Base-by-base conservation (phyloP, 2,797 vertebrate species). In the Siniperca scherzeri region DNA sequence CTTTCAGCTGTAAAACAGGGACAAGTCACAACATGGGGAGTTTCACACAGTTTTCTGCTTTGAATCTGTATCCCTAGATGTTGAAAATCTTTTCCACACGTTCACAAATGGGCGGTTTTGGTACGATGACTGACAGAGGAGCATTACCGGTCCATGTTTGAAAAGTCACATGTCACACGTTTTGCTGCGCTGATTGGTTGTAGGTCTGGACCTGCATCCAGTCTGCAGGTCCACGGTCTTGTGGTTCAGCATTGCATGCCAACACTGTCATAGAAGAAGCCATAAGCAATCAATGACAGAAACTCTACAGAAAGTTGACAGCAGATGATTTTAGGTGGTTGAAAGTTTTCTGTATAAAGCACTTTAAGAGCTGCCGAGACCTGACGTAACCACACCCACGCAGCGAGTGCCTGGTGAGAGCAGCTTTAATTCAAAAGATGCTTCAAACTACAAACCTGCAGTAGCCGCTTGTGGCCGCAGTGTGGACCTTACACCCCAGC, bases 371-470 rank as follows among this genome's bases (percentile, higher is more conserved):
- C 38, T 1, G 3, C 40, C 33, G 36, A 59, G 48, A 67, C 12
- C 7, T 19, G 60, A 30, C 2, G 0, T 64, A 30, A 70, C 71
- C 59, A 38, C 46, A 62, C 69, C 21, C 57, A 30, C 36, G 21
- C 57, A 22, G 36, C 70, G 66, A 64, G 17, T 3, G 21, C 80
- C 68, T 25, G 66, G 48, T 44, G 82, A 60, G 76, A 85, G 19
- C 46, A 42, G 62, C 69, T 53, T 1, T 55, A 66, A 65, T 78
- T 74, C 64, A 70, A 85, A 81, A 77, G 42, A 52, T 53, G 48
- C n/a, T 64, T 57, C 73, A 46, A 74, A 77, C 19, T 7, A n/a
- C 38, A 74, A 25, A 56, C 62, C 68, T 19, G 61, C 77, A 30
- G 46, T 19, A 12, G 74, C 65, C 40, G 13, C 76, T 30, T 38